phyloP scores from a whole-genome alignment of 2,797 vertebrate species.

The Vipera ursinii region DNA sequence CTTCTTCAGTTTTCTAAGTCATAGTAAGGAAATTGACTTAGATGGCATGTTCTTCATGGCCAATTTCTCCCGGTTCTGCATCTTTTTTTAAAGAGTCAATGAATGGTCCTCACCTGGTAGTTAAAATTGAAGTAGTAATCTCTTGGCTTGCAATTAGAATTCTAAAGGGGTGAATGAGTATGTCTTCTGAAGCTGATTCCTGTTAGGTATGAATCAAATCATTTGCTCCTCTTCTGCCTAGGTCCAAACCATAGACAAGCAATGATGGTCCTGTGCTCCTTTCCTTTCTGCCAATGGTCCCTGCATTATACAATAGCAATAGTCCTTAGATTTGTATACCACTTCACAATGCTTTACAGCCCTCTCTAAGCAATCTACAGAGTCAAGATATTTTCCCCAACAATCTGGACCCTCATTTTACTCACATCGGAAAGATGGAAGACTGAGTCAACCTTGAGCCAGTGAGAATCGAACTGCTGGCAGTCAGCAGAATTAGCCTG shows the following conservation, averaged over 20 bases:
- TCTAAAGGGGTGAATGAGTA: background rate
- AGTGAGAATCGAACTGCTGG: background rate
- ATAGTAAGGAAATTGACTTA: background rate
- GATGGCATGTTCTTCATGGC: background rate
- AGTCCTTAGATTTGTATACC: background rate
- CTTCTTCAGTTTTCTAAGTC: background rate
- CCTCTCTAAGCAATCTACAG: background rate
- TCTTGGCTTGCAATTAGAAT: background rate
- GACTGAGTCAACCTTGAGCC: background rate
- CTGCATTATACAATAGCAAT: background rate
- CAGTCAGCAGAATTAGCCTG: background rate
- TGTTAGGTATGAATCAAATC: background rate
- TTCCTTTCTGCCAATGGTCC: background rate
- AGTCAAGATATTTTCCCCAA: background rate
- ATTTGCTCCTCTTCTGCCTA: background rate
- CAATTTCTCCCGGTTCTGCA: background rate
- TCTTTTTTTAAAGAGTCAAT: background rate
- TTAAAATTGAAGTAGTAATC: background rate
- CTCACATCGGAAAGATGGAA: background rate
- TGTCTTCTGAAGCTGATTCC: background rate
- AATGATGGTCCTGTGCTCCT: background rate
- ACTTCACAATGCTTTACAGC: background rate
- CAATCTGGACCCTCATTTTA: background rate
- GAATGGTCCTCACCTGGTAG: background rate
- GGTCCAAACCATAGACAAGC: background rate